These are phyloP conservation scores for Lycorma delicatula DNA, from an alignment of 1,140 invertebrate species.

Conservation along the genomic window DNA sequence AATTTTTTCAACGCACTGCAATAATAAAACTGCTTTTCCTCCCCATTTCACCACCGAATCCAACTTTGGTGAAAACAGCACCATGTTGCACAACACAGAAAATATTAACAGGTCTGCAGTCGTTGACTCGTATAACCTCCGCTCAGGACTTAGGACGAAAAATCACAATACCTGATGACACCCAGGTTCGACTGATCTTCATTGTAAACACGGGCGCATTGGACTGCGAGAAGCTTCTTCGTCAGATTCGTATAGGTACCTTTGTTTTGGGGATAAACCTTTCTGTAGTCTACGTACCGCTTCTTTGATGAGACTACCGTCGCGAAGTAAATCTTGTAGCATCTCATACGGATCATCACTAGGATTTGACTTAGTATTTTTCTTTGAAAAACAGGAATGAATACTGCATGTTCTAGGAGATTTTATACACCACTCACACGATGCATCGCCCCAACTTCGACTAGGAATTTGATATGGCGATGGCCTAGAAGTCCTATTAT, in stretches of 20 bases:
- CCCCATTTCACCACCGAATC: background rate
- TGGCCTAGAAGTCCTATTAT: constrained; percentile 39
- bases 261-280: constrained; percentile 42
- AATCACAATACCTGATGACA: too few relatives aligned
- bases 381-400: constrained; percentile 24
- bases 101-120: too few relatives aligned
- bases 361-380: constrained; percentile 27
- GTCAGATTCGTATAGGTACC: constrained; percentile 43
- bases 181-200: background rate
- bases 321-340: constrained; percentile 50
- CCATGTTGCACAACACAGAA: background rate
- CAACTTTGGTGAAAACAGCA: background rate
- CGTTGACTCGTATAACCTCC: too few relatives aligned
- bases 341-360: constrained; percentile 56
- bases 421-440: constrained; percentile 37
- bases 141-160: too few relatives aligned
- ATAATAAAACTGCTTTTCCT: background rate
- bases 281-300: constrained; percentile 55
- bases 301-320: constrained; percentile 60
- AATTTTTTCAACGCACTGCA: background rate
- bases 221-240: constrained; percentile 37
- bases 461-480: constrained; percentile 52
- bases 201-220: constrained; percentile 13
- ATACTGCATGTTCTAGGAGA: constrained; percentile 21
- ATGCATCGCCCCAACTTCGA: constrained; percentile 37